phyloP scores from a whole-genome alignment of 2,888 invertebrate species.

The Selenia dentaria region DNA sequence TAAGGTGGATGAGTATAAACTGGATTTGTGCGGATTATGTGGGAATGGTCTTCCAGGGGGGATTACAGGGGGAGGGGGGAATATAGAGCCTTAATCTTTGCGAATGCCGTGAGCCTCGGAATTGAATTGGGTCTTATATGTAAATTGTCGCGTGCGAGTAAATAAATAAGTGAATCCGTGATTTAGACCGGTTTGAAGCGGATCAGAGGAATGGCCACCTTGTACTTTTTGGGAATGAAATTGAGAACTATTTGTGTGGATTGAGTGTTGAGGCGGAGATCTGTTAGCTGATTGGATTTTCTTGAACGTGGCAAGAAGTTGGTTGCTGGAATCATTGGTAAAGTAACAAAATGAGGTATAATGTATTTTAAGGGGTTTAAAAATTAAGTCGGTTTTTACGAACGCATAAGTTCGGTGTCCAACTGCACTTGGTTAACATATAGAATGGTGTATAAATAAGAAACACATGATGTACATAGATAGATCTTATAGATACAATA shows the following conservation, averaged over 20 bases:
- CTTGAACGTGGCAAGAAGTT: background rate
- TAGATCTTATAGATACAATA: too few relatives aligned
- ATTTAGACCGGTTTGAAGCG: slow-evolving; percentile 65
- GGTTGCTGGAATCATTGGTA: too few relatives aligned
- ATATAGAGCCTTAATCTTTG: slow-evolving; percentile 73
- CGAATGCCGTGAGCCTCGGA: slow-evolving; percentile 72
- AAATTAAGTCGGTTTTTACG: too few relatives aligned
- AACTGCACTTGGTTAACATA: too few relatives aligned
- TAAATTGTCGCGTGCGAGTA: slow-evolving; percentile 79
- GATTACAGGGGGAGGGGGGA: slow-evolving; percentile 40
- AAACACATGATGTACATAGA: too few relatives aligned
- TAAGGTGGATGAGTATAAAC: slow-evolving; percentile 84
- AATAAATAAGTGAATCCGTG: slow-evolving; percentile 75
- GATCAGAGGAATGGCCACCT: slow-evolving; percentile 59
- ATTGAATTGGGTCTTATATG: slow-evolving; percentile 81
- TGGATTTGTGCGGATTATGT: slow-evolving; percentile 81
- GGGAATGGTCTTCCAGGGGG: slow-evolving; percentile 59
- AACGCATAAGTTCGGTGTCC: too few relatives aligned
- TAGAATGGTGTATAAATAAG: too few relatives aligned
- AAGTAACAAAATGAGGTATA: too few relatives aligned
- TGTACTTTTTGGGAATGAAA: slow-evolving; percentile 26
- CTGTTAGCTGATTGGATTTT: slow-evolving; percentile 1
- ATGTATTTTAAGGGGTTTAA: too few relatives aligned
- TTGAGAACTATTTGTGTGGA: slow-evolving; percentile 31
- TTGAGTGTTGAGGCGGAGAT: slow-evolving; percentile 9